These are phyloP conservation scores for Vimba vimba DNA, from an alignment of 2,113 vertebrate genomes.

Conservation along the genomic window DNA sequence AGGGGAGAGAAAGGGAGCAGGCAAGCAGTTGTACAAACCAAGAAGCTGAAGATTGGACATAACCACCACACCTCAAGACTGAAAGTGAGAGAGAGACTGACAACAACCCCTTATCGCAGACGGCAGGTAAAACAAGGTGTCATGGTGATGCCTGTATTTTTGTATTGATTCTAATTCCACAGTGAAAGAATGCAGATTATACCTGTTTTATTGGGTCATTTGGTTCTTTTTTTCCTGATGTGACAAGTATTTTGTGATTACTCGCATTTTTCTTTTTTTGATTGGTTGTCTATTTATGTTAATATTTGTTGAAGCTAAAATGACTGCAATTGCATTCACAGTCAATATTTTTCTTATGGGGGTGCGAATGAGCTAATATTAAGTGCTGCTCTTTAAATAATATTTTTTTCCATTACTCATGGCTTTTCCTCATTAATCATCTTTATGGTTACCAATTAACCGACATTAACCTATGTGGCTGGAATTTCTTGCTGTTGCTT, in stretches of 20 bases:
- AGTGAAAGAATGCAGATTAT: background rate
- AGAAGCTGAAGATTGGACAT: constrained; percentile 73
- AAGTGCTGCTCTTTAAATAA: constrained; percentile 53
- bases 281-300: background rate
- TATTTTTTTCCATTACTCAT: constrained; percentile 62
- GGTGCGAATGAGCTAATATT: background rate
- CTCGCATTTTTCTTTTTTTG: background rate
- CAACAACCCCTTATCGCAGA: constrained; percentile 50
- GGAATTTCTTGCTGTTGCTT: background rate
- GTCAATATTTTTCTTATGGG: background rate
- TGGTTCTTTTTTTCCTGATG: background rate
- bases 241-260: background rate
- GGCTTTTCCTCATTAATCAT: constrained; percentile 54
- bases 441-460: constrained; percentile 33
- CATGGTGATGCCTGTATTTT: constrained; percentile 35
- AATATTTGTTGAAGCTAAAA: constrained; percentile 5
- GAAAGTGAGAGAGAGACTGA: constrained; percentile 54
- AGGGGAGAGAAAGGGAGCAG: constrained; percentile 73
- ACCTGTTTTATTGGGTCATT: background rate
- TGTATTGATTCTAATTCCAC: constrained; percentile 14
- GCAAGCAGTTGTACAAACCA: constrained; percentile 74
- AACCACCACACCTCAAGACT: constrained; percentile 48
- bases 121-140: constrained; percentile 70
- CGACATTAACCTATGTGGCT: background rate
- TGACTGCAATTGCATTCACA: background rate